Conservation (phyloP, 1,140 invertebrate species). For the Anastrepha ludens region DNA sequence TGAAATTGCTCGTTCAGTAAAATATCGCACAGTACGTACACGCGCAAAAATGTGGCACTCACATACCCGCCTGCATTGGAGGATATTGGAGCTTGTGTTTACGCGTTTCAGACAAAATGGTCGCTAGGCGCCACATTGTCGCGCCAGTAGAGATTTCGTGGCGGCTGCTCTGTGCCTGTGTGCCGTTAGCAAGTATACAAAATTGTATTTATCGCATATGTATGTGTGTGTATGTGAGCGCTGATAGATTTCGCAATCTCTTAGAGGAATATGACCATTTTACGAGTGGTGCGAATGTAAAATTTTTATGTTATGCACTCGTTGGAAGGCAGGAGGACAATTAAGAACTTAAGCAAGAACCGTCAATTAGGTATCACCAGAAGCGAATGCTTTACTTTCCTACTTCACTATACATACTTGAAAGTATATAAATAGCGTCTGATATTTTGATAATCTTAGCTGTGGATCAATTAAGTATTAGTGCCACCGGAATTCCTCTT, state of each 20-base stretch:
- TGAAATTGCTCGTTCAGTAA: constrained; percentile 12
- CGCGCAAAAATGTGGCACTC: constrained; percentile 57
- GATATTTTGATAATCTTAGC: neutral
- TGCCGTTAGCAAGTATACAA: constrained; percentile 1
- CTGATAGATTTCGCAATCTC: constrained; percentile 3
- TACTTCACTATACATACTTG: no score
- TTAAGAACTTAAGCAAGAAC: neutral
- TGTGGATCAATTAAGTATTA: neutral
- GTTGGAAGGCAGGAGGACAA: neutral
- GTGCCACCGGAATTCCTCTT: neutral
- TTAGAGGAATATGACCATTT: constrained; percentile 32
- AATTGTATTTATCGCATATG: neutral
- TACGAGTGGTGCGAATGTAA: neutral
- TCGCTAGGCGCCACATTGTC: constrained; percentile 70
- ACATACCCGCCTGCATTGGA: constrained; percentile 59
- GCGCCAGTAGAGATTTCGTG: constrained; percentile 71
- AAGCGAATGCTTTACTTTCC: no score
- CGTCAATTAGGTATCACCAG: neutral
- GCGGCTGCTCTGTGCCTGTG: constrained; percentile 57
- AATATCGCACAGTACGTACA: constrained; percentile 62
- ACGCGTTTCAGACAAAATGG: constrained; percentile 69
- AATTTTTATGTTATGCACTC: neutral
- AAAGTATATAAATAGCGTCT: no score
- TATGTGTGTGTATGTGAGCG: neutral
- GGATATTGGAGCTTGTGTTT: constrained; percentile 37